These are phyloP conservation scores for Opisthocomus hoazin DNA, from an alignment of 2,113 vertebrate species.

Conservation along the genomic window DNA sequence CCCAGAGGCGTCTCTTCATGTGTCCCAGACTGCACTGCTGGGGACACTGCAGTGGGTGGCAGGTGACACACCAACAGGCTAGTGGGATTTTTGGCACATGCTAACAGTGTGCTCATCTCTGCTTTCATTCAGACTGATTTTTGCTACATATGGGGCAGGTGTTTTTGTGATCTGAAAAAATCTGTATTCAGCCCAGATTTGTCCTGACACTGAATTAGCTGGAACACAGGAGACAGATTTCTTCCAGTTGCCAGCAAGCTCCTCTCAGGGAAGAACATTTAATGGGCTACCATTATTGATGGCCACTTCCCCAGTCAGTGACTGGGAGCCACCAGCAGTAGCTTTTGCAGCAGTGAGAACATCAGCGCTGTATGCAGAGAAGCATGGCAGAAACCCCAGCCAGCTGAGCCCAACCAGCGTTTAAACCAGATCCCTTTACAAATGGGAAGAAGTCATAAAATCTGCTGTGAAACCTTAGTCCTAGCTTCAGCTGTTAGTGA, in stretches of 20 bases:
- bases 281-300: not conserved
- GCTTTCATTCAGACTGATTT: not conserved
- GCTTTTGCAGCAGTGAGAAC: not conserved
- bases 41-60: not conserved
- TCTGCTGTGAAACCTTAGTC: conserved; percentile 24
- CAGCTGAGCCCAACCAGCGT: not conserved
- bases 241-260: not conserved
- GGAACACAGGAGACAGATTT: not conserved
- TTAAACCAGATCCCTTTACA: conserved; percentile 13
- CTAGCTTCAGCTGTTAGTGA: conserved; percentile 16
- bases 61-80: not conserved
- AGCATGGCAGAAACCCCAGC: not conserved
- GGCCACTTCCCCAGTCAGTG: not conserved
- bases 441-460: conserved; percentile 50
- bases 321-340: not conserved
- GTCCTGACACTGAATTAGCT: not conserved
- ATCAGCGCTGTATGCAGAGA: not conserved
- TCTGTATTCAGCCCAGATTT: not conserved
- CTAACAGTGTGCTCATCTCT: not conserved
- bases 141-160: not conserved
- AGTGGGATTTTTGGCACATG: not conserved
- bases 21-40: not conserved
- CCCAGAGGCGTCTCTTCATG: not conserved
- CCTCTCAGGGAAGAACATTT: not conserved
- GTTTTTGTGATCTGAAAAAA: not conserved